Conservation (phyloP, 1,140 invertebrate genomes). For the Geopemphigus sp. region DNA sequence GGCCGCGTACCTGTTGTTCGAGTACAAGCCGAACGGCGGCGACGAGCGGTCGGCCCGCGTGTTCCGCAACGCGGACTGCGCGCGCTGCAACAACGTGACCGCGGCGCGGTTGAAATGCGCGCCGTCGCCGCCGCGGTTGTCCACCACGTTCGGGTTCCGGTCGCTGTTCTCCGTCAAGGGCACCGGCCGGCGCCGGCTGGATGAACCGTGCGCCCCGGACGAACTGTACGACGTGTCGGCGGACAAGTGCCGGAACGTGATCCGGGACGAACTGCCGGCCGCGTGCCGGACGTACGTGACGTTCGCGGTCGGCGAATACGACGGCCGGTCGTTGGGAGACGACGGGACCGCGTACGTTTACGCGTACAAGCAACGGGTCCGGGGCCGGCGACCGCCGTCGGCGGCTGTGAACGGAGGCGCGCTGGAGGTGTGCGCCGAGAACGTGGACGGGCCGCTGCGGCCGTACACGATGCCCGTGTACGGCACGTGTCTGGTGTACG, state of each 20-base stretch:
- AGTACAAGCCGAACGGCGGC: not conserved
- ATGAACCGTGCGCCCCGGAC: not conserved
- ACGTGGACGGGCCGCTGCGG: not conserved
- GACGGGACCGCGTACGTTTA: conserved; percentile 21
- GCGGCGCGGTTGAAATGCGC: not conserved
- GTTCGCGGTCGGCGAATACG: not conserved
- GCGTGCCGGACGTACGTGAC: not conserved
- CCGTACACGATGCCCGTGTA: not conserved
- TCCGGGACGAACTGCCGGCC: not conserved
- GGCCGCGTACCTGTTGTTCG: not conserved
- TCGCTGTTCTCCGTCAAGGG: not conserved
- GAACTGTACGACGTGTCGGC: not conserved
- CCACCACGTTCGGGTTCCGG: not conserved
- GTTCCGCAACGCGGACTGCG: conserved; percentile 41
- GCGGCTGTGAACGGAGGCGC: not conserved
- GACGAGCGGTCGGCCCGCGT: not conserved
- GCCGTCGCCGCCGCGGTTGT: not conserved
- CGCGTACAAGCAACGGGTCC: conserved; percentile 19
- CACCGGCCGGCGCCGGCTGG: not conserved
- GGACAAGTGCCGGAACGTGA: conserved; percentile 12
- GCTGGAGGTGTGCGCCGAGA: not conserved
- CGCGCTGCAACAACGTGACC: conserved; percentile 40
- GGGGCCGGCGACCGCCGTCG: not conserved
- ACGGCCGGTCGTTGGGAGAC: not conserved
- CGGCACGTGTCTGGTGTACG: not conserved